A percentile compares a stretch with the other conserved stretches of the same genome.
Evolutionary conservation across 92 coral and sea anemone genomes (phyloP).

Genomic region (Scolanthus callimorphus): DNA sequence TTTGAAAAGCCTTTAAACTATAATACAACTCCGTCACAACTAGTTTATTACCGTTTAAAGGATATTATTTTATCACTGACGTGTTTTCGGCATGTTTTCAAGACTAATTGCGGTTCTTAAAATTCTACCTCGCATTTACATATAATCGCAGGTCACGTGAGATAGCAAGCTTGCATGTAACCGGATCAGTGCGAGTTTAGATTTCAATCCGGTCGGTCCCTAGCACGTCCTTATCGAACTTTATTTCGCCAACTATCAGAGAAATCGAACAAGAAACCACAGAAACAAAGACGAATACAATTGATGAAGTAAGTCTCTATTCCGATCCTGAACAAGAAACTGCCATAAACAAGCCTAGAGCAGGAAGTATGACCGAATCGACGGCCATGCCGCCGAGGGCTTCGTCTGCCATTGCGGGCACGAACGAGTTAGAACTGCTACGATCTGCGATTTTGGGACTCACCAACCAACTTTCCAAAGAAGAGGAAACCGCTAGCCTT

Average conservation of each 20-base stretch:
- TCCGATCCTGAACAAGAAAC: neutral
- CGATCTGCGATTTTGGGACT: neutral
- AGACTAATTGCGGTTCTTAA: no score
- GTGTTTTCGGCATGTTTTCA: no score
- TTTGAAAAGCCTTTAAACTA: no score
- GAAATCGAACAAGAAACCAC: no score
- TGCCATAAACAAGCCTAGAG: no score
- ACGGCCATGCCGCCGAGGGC: neutral
- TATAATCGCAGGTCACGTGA: conserved; percentile 42
- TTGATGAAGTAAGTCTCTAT: neutral
- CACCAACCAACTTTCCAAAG: neutral
- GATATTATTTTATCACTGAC: no score
- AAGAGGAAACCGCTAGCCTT: neutral
- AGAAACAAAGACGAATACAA: no score
- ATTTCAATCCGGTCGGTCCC: conserved; percentile 62
- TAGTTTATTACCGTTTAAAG: no score
- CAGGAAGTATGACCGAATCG: no score
- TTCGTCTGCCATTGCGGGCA: neutral
- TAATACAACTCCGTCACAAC: no score
- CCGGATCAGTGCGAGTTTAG: no score
- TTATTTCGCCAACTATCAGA: conserved; percentile 32
- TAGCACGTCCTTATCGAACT: conserved; percentile 45
- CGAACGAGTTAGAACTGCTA: neutral
- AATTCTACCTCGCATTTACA: conserved; percentile 68
- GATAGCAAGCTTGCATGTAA: neutral